Evolutionary conservation across 2,113 vertebrate genomes (phyloP).

Genomic region (Thinocorus orbignyianus): DNA sequence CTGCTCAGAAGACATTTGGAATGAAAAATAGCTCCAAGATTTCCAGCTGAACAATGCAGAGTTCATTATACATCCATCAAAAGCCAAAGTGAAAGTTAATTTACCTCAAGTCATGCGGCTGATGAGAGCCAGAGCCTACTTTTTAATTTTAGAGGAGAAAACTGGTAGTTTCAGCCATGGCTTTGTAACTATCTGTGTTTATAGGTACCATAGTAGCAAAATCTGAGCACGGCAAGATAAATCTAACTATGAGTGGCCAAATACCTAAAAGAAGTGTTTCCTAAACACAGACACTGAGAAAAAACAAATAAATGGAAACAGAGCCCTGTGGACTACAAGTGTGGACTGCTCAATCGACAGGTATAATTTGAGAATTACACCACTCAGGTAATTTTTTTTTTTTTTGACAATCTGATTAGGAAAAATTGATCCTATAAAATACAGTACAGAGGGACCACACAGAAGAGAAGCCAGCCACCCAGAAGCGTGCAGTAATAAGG

Average conservation of each 20-base stretch:
- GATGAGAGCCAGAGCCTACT: slow-evolving; percentile 1
- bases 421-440: background rate
- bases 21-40: slow-evolving; percentile 40
- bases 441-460: rapidly evolving
- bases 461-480: background rate
- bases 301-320: background rate
- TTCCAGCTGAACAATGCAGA: slow-evolving; percentile 41
- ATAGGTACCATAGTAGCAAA: background rate
- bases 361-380: background rate
- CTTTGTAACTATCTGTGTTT: background rate
- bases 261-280: background rate
- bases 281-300: background rate
- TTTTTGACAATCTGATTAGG: background rate
- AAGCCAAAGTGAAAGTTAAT: slow-evolving; percentile 56
- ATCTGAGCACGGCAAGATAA: background rate
- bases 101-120: slow-evolving; percentile 2
- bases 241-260: background rate
- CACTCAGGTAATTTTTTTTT: background rate
- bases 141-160: slow-evolving; percentile 26
- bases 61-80: slow-evolving; percentile 52
- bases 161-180: background rate
- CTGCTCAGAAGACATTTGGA: slow-evolving; percentile 4
- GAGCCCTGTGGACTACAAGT: background rate
- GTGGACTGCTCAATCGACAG: background rate
- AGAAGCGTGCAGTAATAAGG: background rate